Percentiles rank a stretch among this genome's conserved stretches.
Evolutionary conservation across 1,140 invertebrate genomes (phyloP).

Genomic region (Agrypnia vestita): DNA sequence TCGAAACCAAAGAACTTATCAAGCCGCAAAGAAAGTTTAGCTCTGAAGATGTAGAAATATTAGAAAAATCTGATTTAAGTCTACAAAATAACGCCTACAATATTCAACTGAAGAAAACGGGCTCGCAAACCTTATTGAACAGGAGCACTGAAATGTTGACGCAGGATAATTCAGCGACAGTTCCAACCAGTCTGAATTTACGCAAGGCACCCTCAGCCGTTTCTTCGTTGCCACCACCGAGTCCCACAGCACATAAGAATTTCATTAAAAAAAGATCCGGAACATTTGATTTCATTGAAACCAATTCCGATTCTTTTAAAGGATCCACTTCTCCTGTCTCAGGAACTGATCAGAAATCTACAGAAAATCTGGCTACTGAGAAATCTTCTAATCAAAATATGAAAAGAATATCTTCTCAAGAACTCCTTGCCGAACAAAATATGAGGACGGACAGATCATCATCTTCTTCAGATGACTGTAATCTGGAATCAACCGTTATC

Average conservation of each 20-base stretch:
- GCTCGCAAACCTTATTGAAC: conserved; percentile 53
- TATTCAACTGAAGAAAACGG: conserved; percentile 53
- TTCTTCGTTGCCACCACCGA: conserved; percentile 56
- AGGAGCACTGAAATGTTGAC: conserved; percentile 53
- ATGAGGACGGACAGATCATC: conserved; percentile 55
- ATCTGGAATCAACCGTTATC: conserved; percentile 70
- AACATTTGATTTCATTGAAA: conserved; percentile 53
- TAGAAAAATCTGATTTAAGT: conserved; percentile 63
- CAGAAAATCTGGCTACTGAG: conserved; percentile 16
- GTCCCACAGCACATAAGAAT: conserved; percentile 55
- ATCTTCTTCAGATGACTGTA: conserved; percentile 58
- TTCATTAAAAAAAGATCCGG: conserved; percentile 56
- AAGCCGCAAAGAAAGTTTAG: conserved; percentile 68
- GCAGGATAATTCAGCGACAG: conserved; percentile 33
- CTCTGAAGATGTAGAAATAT: conserved; percentile 71
- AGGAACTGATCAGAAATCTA: conserved; percentile 31
- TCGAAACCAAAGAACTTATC: conserved; percentile 60
- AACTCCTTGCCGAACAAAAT: conserved; percentile 56
- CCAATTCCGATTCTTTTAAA: conserved; percentile 48
- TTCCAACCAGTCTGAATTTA: conserved; percentile 50
- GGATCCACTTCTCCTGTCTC: conserved; percentile 9
- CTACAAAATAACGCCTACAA: conserved; percentile 50
- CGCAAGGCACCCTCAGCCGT: conserved; percentile 37
- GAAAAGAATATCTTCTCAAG: conserved; percentile 57
- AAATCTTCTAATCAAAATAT: conserved; percentile 44